Evolutionary conservation across 2,113 vertebrate genomes (phyloP), one percentile per base, ranked within the genome.

Genomic region (Triplophysa tibetana): DNA sequence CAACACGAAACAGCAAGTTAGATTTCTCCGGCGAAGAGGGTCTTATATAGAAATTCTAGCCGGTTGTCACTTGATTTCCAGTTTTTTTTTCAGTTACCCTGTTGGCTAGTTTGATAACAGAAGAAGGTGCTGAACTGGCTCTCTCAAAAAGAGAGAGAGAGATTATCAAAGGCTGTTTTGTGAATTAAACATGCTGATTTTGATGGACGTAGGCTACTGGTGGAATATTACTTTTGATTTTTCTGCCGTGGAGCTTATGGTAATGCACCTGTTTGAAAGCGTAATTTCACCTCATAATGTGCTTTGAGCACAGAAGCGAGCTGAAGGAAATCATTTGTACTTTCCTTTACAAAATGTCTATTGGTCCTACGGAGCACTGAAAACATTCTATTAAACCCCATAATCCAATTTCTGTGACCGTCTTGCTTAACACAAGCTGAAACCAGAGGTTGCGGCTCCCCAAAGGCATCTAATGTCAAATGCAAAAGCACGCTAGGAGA

Each of bases 401-500:
- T 81, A 81, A 63, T 70, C 58, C 67, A 61, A 52, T 81, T 64
- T 70, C 69, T 78, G 24, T 58, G 56, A 78, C 74, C 43, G 16
- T 73, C 54, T 80, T 64, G 23, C 58, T 68, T 60, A 73, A 79
- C 70, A 67, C 58, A 63, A 43, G 70, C 70, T 52, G 52, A 56
- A 83, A 63, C 50, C 63, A 75, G 81, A 52, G 76, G 76, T 72
- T 74, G 69, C 50, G 11, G 62, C 54, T 61, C 54, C 77, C 81
- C 56, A 43, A 63, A 69, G 81, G 70, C 81, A 29, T 74, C 73
- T 75, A 68, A 75, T 74, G 45, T 75, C 60, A 77, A 80, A 82
- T 74, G 78, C 52, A 65, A 78, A 83, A 54, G 65, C 58, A 43
- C 67, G 61, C 70, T 79, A 26, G 75, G 75, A 81, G 81, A 85